These are phyloP conservation scores for Plebejus anna DNA, from an alignment of 2,888 invertebrate genomes.

Conservation along the genomic window DNA sequence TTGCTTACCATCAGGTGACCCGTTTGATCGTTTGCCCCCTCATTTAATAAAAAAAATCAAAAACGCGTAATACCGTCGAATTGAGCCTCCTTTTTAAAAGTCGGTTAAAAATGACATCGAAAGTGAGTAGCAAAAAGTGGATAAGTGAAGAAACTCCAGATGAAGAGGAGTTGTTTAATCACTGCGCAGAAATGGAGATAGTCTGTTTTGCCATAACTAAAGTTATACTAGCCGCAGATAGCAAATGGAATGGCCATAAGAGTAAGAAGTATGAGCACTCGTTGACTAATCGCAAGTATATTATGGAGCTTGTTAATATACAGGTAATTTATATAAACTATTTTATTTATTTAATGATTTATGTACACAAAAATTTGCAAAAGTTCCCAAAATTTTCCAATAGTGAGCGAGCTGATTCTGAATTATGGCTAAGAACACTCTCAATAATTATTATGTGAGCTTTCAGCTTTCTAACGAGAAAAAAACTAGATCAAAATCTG, in stretches of 20 bases:
- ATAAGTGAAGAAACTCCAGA: constrained; percentile 76
- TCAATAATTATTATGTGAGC: too few species aligned
- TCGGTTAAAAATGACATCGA: constrained; percentile 50
- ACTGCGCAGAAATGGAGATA: constrained; percentile 73
- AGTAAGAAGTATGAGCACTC: constrained; percentile 48
- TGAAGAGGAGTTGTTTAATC: constrained; percentile 68
- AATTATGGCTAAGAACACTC: not conserved
- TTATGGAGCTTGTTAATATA: constrained; percentile 74
- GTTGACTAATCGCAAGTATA: constrained; percentile 66
- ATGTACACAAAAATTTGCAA: not conserved
- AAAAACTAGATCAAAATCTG: not conserved
- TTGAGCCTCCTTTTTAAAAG: not conserved
- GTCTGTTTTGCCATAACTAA: constrained; percentile 70
- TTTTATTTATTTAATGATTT: not conserved
- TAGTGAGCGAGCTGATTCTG: too few species aligned
- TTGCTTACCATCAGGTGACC: too few species aligned
- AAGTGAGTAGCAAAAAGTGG: constrained; percentile 70
- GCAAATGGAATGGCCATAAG: constrained; percentile 69
- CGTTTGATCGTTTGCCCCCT: too few species aligned
- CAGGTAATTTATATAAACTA: constrained; percentile 51
- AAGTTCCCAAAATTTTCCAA: not conserved
- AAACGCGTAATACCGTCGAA: not conserved
- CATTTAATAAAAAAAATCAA: not conserved
- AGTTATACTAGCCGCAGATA: constrained; percentile 68
- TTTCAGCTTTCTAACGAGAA: not conserved